Conservation (phyloP, 2,113 vertebrate species). For the Cephalopholis sonnerati region DNA sequence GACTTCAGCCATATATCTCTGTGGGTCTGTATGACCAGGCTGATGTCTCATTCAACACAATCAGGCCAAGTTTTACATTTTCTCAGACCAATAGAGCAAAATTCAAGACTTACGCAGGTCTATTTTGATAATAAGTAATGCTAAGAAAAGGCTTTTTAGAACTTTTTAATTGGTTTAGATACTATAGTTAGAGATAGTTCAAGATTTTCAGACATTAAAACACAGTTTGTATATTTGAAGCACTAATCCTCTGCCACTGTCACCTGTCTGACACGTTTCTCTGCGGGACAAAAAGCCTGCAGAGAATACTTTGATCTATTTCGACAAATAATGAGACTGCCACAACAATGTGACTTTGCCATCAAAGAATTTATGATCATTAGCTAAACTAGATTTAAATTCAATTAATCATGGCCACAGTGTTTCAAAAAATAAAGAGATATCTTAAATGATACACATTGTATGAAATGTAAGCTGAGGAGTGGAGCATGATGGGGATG, state of each 20-base stretch:
- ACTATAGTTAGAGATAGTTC: conserved; percentile 23
- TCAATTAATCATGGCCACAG: neutral
- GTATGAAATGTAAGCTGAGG: neutral
- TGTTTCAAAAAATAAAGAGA: neutral
- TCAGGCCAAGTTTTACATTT: neutral
- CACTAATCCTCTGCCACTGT: neutral
- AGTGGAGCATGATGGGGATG: neutral
- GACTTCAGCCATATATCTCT: neutral
- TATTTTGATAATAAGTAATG: neutral
- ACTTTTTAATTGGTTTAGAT: conserved; percentile 29
- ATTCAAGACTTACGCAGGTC: neutral
- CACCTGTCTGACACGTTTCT: conserved; percentile 27
- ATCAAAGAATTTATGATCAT: conserved; percentile 29
- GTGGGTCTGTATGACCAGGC: neutral
- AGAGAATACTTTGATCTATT: conserved; percentile 39
- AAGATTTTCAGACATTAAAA: conserved; percentile 35
- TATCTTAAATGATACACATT: neutral
- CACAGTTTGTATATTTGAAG: conserved; percentile 25
- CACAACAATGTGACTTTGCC: conserved; percentile 16
- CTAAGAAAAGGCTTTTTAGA: neutral
- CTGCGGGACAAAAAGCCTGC: conserved; percentile 7
- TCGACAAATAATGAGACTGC: conserved; percentile 2
- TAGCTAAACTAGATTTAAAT: conserved; percentile 23
- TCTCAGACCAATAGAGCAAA: neutral
- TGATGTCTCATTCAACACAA: neutral